phyloP scores from a whole-genome alignment of 37 sponge, comb jelly and placozoan genomes.

The Halichondria panicea region DNA sequence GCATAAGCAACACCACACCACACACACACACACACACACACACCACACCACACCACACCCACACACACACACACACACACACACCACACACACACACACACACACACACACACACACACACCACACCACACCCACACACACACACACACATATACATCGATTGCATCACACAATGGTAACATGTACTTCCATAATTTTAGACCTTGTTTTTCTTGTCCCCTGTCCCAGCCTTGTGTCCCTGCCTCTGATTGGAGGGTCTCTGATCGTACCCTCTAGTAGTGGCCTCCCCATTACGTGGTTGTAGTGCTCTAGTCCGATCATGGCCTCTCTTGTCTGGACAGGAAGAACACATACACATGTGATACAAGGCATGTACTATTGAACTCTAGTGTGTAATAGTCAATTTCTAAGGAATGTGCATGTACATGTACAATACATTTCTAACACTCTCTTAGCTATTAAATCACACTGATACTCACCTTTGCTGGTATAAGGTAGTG shows the following conservation, averaged over 20 bases:
- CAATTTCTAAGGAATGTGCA: too few species aligned
- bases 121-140: conserved; percentile 11
- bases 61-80: conserved; percentile 21
- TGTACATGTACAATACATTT: too few species aligned
- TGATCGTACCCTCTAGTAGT: background rate
- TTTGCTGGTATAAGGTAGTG: too few species aligned
- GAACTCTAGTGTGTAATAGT: too few species aligned
- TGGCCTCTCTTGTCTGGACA: conserved; percentile 4
- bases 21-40: conserved; percentile 26
- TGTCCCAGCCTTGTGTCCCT: background rate
- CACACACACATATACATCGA: conserved; percentile 7
- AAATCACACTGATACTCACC: too few species aligned
- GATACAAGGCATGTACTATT: too few species aligned
- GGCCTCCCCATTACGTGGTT: background rate
- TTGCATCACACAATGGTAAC: background rate
- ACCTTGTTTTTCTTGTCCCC: conserved; percentile 4
- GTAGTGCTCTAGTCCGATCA: background rate
- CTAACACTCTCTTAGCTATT: too few species aligned
- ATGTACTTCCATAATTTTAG: background rate
- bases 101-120: conserved; percentile 26
- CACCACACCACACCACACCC: conserved; percentile 5
- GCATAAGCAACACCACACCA: too few species aligned
- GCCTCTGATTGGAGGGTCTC: conserved; percentile 7
- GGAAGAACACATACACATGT: too few species aligned
- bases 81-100: conserved; percentile 29